Evolutionary conservation across 2,797 vertebrate species (phyloP), one percentile per base, ranked within the genome.

Genomic region (Sebastes cheni): DNA sequence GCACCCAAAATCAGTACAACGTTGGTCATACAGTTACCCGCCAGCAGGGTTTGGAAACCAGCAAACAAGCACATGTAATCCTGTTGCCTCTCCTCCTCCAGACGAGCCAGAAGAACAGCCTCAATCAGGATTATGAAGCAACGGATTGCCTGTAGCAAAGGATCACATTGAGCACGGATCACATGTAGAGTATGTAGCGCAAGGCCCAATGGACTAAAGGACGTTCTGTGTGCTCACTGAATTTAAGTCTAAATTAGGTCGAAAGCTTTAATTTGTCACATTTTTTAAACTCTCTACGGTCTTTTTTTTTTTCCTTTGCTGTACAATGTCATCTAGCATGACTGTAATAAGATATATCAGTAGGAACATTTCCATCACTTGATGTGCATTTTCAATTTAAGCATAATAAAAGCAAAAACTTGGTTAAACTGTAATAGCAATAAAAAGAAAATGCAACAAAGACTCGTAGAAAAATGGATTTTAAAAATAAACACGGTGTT

Each of bases 1-100:
- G 13, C 16, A 13, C 29, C 68, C 20, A 76, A 58, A 27, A 72
- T 54, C 61, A 8, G 30, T 30, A 46, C 10, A 72, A 55, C 10
- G 65, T 81, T 72, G 64, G 67, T 81, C 67, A 73, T 54, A 46
- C 52, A 62, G 23, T 72, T 8, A 34, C 2, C 1, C 20, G 42
- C 64, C 64, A 80, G 16, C 55, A 14, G 52, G 29, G 22, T 32
- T 61, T 70, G 64, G 42, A 77, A 78, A 62, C 52, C 70, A 72
- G 50, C 56, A 68, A 67, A 30, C 1, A 1, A 58, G 54, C n/a
- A 58, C 61, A 56, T 81, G 71, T 74, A 78, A 82, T 87, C 74
- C 67, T 72, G 39, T 27, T 50, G 69, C 71, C 39, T 79, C 52
- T 78, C 46, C 39, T 61, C 32, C 68, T 73, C 29, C 34, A 66